phyloP scores from a whole-genome alignment of 2,888 invertebrate genomes.

The Athalia rosae region DNA sequence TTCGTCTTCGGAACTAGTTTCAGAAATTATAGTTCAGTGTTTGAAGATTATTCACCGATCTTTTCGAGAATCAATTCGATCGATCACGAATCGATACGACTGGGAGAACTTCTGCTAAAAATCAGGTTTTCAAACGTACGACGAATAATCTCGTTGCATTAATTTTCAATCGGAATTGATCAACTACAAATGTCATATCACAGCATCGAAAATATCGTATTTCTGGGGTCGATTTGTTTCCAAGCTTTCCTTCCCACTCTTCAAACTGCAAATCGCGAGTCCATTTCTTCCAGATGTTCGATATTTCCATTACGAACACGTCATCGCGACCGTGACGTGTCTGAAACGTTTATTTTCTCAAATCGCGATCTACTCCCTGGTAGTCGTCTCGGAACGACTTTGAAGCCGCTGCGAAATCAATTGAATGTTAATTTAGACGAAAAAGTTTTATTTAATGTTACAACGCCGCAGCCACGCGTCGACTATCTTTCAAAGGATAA shows the following conservation, averaged over 20 bases:
- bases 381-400: slow-evolving; percentile 3
- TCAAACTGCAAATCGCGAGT: too few species aligned
- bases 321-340: slow-evolving; percentile 30
- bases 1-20: slow-evolving; percentile 11
- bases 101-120: not conserved
- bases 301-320: slow-evolving; percentile 24
- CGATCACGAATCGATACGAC: not conserved
- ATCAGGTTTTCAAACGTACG: too few species aligned
- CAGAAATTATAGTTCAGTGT: too few species aligned
- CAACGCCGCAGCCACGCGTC: not conserved
- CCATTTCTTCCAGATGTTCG: slow-evolving; percentile 32
- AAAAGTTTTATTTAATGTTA: not conserved
- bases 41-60: too few species aligned
- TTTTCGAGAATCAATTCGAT: too few species aligned
- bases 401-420: slow-evolving; percentile 14
- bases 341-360: slow-evolving; percentile 41
- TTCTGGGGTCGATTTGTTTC: not conserved
- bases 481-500: not conserved
- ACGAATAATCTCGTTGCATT: too few species aligned
- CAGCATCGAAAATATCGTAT: slow-evolving; percentile 9
- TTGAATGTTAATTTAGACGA: not conserved
- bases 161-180: slow-evolving; percentile 12
- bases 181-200: not conserved
- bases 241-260: not conserved
- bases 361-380: not conserved